phyloP scores from a whole-genome alignment of 2,888 invertebrate genomes.

The Andrena minutula region DNA sequence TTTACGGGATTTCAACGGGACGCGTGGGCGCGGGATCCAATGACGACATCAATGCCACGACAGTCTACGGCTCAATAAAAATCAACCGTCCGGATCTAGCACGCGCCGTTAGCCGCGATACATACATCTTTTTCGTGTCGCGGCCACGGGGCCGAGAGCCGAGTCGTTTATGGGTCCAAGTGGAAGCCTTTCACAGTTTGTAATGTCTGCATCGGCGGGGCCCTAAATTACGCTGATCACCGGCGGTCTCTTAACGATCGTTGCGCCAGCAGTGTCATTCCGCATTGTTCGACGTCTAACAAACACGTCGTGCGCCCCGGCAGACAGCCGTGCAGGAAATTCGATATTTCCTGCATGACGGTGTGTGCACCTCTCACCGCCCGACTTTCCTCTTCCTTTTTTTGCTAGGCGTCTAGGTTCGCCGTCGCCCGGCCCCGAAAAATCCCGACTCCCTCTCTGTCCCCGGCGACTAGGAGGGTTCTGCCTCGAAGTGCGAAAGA shows the following conservation, averaged over 20 bases:
- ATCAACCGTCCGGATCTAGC: constrained; percentile 31
- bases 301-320: constrained; percentile 59
- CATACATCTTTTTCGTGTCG: constrained; percentile 47
- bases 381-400: constrained; percentile 49
- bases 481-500: background rate
- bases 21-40: constrained; percentile 53
- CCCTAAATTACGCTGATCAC: constrained; percentile 67
- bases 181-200: constrained; percentile 62
- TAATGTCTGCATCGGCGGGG: constrained; percentile 49
- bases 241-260: constrained; percentile 63
- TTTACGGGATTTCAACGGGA: constrained; percentile 27
- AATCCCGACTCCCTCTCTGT: constrained; percentile 28
- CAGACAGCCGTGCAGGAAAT: constrained; percentile 67
- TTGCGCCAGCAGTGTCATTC: constrained; percentile 67
- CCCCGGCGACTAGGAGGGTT: constrained; percentile 1
- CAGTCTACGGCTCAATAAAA: constrained; percentile 39
- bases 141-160: background rate
- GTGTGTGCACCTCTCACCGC: constrained; percentile 31
- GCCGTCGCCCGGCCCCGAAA: constrained; percentile 20
- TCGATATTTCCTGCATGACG: constrained; percentile 72
- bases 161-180: constrained; percentile 52
- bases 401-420: background rate
- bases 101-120: constrained; percentile 41
- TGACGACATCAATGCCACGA: constrained; percentile 47
- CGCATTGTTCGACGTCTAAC: constrained; percentile 69